These are phyloP conservation scores for Oasisia sp. DNA, from an alignment of 2,888 invertebrate genomes.

Conservation along the genomic window DNA sequence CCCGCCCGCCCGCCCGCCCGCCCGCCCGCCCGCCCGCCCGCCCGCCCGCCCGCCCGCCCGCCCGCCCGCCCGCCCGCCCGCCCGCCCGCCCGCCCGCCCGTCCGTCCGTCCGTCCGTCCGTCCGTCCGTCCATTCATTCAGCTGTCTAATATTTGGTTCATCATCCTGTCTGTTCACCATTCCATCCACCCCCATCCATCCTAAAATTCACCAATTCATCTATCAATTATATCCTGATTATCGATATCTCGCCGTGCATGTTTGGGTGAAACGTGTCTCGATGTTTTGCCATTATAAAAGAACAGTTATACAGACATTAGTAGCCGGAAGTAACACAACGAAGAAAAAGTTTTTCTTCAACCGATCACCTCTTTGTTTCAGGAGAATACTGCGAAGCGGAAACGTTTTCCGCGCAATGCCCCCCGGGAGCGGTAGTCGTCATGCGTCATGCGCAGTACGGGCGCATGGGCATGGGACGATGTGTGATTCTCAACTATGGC, in stretches of 20 bases:
- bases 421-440: constrained; percentile 34
- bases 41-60: no score
- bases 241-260: no score
- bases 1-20: no score
- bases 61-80: no score
- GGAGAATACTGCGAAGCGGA: constrained; percentile 39
- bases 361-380: neutral
- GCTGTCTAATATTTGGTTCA: neutral
- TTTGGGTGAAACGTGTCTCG: no score
- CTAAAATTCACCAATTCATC: no score
- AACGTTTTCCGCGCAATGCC: constrained; percentile 36
- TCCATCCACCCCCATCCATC: neutral
- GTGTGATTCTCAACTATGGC: constrained; percentile 38
- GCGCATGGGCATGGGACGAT: constrained; percentile 37
- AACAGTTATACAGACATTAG: no score
- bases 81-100: no score
- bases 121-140: neutral
- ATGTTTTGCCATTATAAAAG: no score
- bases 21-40: no score
- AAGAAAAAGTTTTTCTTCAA: neutral
- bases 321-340: neutral
- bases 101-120: no score
- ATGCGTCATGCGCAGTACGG: constrained; percentile 37
- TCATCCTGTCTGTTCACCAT: neutral
- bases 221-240: no score